Evolutionary conservation across 2,888 invertebrate genomes (phyloP).

Genomic region (Clostera curtula): DNA sequence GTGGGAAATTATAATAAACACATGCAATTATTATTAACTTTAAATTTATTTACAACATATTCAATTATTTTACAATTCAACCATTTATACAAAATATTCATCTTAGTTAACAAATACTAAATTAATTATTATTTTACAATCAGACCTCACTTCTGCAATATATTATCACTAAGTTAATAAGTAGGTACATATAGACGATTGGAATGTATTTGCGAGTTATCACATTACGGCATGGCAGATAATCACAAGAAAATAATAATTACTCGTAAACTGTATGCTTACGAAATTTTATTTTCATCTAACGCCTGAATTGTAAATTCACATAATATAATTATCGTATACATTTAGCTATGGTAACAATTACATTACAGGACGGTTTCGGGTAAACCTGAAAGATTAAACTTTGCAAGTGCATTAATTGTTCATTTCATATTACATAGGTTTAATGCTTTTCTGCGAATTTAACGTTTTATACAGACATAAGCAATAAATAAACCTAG

Average conservation of each 20-base stretch:
- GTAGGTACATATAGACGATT: too few species aligned
- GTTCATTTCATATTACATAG: constrained; percentile 13
- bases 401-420: constrained; percentile 12
- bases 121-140: constrained; percentile 67
- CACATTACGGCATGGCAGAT: constrained; percentile 64
- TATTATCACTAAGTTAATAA: constrained; percentile 53
- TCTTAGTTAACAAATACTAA: constrained; percentile 68
- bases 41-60: constrained; percentile 72
- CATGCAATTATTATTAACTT: constrained; percentile 54
- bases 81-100: constrained; percentile 72
- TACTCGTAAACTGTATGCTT: constrained; percentile 14
- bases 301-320: constrained; percentile 29
- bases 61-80: constrained; percentile 66
- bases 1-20: constrained; percentile 22
- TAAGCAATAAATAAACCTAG: constrained; percentile 61
- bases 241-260: constrained; percentile 33
- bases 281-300: constrained; percentile 16
- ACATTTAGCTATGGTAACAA: constrained; percentile 67
- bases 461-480: constrained; percentile 22
- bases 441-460: constrained; percentile 21
- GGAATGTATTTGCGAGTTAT: constrained; percentile 60
- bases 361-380: constrained; percentile 39
- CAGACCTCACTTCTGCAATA: constrained; percentile 60
- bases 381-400: constrained; percentile 16
- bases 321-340: constrained; percentile 37